phyloP scores from a whole-genome alignment of 2,888 invertebrate genomes.

The Choreutis nemorana region DNA sequence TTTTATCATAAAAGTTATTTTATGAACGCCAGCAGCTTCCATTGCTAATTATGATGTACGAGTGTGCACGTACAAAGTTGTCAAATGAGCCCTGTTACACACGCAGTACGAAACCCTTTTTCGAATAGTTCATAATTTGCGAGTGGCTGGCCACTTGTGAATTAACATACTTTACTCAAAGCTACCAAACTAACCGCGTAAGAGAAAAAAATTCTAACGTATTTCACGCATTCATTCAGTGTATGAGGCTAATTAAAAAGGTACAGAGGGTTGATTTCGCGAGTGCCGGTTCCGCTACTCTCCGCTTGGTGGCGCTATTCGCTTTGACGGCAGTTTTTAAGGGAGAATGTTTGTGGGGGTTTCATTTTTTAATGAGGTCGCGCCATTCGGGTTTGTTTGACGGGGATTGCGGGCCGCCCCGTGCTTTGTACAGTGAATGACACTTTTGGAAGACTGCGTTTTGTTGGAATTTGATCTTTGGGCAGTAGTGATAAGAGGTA shows the following conservation, averaged over 20 bases:
- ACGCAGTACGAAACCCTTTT: constrained; percentile 19
- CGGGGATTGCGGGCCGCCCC: constrained; percentile 31
- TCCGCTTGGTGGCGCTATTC: constrained; percentile 52
- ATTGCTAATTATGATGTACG: constrained; percentile 32
- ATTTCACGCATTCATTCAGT: constrained; percentile 55
- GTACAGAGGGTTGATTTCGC: constrained; percentile 55
- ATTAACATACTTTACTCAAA: constrained; percentile 64
- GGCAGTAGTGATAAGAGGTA: too few relatives aligned
- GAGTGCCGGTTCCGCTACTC: constrained; percentile 62
- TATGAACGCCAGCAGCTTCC: not conserved
- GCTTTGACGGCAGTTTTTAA: constrained; percentile 44
- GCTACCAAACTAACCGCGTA: constrained; percentile 56
- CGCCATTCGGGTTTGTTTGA: constrained; percentile 40
- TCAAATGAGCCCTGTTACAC: constrained; percentile 11
- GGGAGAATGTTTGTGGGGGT: constrained; percentile 39
- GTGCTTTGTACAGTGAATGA: constrained; percentile 26
- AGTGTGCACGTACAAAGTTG: constrained; percentile 19
- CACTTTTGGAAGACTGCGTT: too few relatives aligned
- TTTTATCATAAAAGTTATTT: not conserved
- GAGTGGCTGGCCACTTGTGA: constrained; percentile 41
- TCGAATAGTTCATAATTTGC: constrained; percentile 38
- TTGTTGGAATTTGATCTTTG: too few relatives aligned
- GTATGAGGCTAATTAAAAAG: constrained; percentile 64
- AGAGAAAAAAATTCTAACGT: constrained; percentile 48
- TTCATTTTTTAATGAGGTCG: constrained; percentile 65